Conservation (phyloP, 2,113 vertebrate species). For the Haliaeetus leucogaster region DNA sequence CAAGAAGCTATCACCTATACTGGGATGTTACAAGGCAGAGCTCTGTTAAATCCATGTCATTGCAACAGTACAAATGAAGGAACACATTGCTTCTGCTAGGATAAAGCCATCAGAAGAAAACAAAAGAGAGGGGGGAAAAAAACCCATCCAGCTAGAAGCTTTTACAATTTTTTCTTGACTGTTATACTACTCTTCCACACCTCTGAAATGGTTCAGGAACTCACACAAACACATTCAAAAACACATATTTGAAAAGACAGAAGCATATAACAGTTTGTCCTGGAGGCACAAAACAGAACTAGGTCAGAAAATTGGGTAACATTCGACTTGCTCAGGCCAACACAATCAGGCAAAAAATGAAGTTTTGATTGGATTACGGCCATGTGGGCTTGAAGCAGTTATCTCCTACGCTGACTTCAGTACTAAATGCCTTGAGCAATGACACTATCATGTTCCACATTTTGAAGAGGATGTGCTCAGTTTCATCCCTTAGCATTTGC, state of each 20-base stretch:
- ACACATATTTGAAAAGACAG: not conserved
- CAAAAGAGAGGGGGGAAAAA: not conserved
- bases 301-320: conserved; percentile 48
- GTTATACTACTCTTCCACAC: not conserved
- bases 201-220: not conserved
- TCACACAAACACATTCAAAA: not conserved
- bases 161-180: not conserved
- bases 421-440: not conserved
- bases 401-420: not conserved
- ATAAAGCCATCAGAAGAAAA: not conserved
- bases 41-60: not conserved
- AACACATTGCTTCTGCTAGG: not conserved
- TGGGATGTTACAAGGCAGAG: not conserved
- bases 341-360: conserved; percentile 22
- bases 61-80: not conserved
- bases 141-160: not conserved
- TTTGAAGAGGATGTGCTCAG: not conserved
- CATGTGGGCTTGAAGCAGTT: not conserved
- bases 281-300: conserved; percentile 39
- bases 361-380: conserved; percentile 31
- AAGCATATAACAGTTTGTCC: conserved; percentile 1
- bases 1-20: not conserved
- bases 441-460: not conserved
- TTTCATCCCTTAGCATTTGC: not conserved
- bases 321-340: conserved; percentile 32